Base-by-base conservation (phyloP, 1,140 invertebrate species). In the Trichoplusia ni region DNA sequence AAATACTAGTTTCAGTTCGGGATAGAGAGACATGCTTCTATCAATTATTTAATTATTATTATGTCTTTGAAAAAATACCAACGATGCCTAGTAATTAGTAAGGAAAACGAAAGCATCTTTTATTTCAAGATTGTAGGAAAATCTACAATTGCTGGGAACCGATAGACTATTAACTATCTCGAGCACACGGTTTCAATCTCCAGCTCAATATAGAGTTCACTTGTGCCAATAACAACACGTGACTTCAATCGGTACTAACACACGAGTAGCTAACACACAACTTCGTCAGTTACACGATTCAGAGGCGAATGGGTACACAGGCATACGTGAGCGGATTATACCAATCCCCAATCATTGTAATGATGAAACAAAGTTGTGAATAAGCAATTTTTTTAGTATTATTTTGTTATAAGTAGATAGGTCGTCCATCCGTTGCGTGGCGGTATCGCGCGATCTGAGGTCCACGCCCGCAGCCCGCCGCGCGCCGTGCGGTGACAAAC, bases 401-500 rank as follows among this genome's bases (percentile, higher is more conserved):
- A 75, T 66, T 62, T 44, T 35, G 63, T 49, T 62, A 37, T 56
- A 58, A 56, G 37, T 9, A 38, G 53, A 37, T 31, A 38, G 59
- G 31, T 66, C 27, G 42, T 65, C 58, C 62, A 35, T 69, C 68
- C 31, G 49, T 70, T 67, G 40, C 64, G 64, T 38, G 69, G 64
- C 33, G 58, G 69, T 73, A 76, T 79, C 71, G 40, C 54, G 53
- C 47, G 54, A 71, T 75, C 68, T 63, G 49, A 51, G 35, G 58
- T 40, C 33, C 53, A 21, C 61, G 71, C 69, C 69, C 70, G 64
- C 62, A 11, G 60, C 72, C 62, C 69, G 71, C 65, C 61, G 69
- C 56, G 66, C 74, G 58, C 73, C 71, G 74, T 33, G 66, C 77
- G 72, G 85, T 86, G 85, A 88, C 87, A 88, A 84, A 90, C 85